phyloP scores from a whole-genome alignment of 2,113 vertebrate species.

The Procapra przewalskii region DNA sequence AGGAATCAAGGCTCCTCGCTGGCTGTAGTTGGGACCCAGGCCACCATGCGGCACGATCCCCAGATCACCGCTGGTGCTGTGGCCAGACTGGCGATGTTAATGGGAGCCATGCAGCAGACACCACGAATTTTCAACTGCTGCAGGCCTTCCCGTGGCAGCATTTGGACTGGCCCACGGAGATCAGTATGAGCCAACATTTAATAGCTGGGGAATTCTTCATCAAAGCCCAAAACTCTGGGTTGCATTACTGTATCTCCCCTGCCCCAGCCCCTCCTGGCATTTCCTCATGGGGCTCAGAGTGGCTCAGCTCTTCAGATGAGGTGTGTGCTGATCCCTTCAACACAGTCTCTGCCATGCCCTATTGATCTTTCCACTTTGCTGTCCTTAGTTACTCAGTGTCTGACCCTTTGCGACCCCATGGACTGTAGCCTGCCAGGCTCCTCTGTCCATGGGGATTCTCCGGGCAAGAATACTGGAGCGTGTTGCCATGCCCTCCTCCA shows the following conservation, averaged over 20 bases:
- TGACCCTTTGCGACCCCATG: rapidly evolving
- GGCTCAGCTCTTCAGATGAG: neutral
- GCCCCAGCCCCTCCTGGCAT: rapidly evolving
- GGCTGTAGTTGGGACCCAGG: neutral
- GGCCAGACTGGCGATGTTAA: neutral
- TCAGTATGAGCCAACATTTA: neutral
- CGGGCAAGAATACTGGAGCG: neutral
- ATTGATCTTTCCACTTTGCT: neutral
- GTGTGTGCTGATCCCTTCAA: neutral
- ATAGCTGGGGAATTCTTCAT: neutral
- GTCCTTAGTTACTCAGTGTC: neutral
- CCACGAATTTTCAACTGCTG: rapidly evolving
- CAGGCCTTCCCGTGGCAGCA: neutral
- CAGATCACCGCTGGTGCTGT: neutral
- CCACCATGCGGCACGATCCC: rapidly evolving
- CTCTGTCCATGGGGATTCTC: neutral
- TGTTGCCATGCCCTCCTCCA: neutral
- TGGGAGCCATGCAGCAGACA: neutral
- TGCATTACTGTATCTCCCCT: neutral
- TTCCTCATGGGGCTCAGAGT: neutral
- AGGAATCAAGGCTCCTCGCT: neutral
- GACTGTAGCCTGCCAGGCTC: rapidly evolving
- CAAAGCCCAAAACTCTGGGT: neutral
- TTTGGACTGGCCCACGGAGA: neutral
- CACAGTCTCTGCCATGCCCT: neutral